phyloP scores from a whole-genome alignment of 2,113 vertebrate species.

The Panthera tigris region DNA sequence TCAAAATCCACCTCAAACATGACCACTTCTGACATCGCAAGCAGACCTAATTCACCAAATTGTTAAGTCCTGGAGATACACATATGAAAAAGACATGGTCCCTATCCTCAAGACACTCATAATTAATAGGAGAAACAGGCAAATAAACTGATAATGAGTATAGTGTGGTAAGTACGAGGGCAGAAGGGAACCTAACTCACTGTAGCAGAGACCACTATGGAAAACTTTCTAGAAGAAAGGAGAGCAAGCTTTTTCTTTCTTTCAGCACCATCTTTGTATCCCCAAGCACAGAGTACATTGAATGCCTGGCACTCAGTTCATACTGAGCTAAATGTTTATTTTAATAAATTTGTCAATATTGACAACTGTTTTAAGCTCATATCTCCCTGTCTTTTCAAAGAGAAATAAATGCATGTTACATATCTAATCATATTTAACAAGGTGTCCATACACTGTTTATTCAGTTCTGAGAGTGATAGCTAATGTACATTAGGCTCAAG shows the following conservation, averaged over 20 bases:
- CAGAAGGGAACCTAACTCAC: not conserved
- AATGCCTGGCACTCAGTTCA: not conserved
- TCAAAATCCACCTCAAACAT: not conserved
- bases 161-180: not conserved
- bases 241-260: not conserved
- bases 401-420: not conserved
- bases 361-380: not conserved
- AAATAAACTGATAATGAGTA: not conserved
- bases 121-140: not conserved
- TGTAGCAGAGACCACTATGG: not conserved
- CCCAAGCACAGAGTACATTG: not conserved
- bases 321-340: conserved; percentile 2
- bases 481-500: not conserved
- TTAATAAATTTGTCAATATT: conserved; percentile 25
- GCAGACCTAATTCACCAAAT: not conserved
- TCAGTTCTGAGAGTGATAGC: conserved; percentile 1
- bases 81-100: not conserved
- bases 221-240: not conserved
- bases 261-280: not conserved
- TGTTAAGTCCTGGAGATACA: not conserved
- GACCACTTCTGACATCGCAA: not conserved
- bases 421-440: not conserved
- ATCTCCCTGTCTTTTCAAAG: conserved; percentile 20
- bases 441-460: not conserved
- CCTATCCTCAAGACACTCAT: not conserved